Percentiles rank a stretch among this genome's conserved stretches.
Evolutionary conservation across 2,797 vertebrate genomes (phyloP).

Genomic region (Gambelia wislizenii): DNA sequence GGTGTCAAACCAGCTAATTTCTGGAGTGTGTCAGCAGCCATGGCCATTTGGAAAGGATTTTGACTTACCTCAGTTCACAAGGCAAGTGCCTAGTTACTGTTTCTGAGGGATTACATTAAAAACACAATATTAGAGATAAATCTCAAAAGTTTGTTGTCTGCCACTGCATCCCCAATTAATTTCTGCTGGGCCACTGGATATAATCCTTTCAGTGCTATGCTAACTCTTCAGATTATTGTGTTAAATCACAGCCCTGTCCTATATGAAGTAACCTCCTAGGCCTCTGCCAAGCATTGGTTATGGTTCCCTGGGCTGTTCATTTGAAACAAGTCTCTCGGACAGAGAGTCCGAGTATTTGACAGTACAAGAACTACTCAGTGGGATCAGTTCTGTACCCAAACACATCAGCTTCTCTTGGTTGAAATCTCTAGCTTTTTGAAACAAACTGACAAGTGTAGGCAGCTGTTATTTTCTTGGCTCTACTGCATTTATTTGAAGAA

Average conservation of each 20-base stretch:
- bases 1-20: too few species aligned
- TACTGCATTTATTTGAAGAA: neutral
- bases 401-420: neutral
- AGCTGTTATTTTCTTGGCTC: neutral
- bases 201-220: neutral
- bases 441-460: neutral
- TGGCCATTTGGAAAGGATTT: neutral
- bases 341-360: neutral
- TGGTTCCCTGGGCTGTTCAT: neutral
- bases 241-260: neutral
- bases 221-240: neutral
- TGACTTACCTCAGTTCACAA: neutral
- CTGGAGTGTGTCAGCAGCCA: too few species aligned
- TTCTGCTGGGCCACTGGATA: neutral
- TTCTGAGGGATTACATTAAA: neutral
- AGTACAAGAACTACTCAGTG: neutral
- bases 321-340: neutral
- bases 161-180: neutral
- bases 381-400: fast-evolving
- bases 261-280: neutral
- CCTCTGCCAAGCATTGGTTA: neutral
- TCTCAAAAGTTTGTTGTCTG: neutral
- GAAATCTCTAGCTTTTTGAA: neutral
- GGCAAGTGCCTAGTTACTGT: neutral
- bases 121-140: neutral